Base-by-base conservation (phyloP, 2,113 vertebrate species). In the Mesembrinibis cayennensis region DNA sequence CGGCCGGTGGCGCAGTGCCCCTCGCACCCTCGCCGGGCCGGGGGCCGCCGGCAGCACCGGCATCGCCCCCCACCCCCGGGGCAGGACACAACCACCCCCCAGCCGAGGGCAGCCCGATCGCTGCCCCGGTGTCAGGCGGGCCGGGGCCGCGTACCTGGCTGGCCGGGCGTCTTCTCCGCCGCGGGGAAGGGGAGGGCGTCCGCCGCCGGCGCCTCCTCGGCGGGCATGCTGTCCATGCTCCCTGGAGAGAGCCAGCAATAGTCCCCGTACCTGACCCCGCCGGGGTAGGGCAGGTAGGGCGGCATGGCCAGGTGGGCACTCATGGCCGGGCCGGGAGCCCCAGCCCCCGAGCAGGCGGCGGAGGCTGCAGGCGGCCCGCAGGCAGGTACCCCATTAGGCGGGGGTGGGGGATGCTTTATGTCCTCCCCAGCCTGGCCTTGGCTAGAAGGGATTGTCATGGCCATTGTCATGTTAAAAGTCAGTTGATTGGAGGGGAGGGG, bases 381-480 rank as follows among this genome's bases (percentile, higher is more conserved):
- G 16, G 18, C 40, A 15, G 11, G 29, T 19, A 50, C 20, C 29
- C 77, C 84, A 71, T 55, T 49, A 69, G 13, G 19, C 0, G 21
- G 29, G 10, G 53, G 34, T 8, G 42, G 81, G 70, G 76, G 47
- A 49, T 66, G 55, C 74, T 97, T 97, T 97, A 97, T 90, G 82
- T 71, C 61, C 86, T 81, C 25, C n/a, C 80, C 50, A 47, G 18
- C 30, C 89, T 30, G 73, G 83, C 89, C 63, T 83, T 19, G 92
- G 34, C 36, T 59, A 58, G 82, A 62, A 82, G 53, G 78, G 59
- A 82, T 81, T 78, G 90, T 63, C 95, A 84, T 0, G 61, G 72
- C 72, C 95, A 94, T 97, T 96, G 69, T 96, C 95, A 97, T 97
- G 97, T 78, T 96, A 96, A 97, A 87, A 80, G 71, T 27, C 16